phyloP scores from a whole-genome alignment of 2,113 vertebrate species.

The Onychostruthus taczanowskii region DNA sequence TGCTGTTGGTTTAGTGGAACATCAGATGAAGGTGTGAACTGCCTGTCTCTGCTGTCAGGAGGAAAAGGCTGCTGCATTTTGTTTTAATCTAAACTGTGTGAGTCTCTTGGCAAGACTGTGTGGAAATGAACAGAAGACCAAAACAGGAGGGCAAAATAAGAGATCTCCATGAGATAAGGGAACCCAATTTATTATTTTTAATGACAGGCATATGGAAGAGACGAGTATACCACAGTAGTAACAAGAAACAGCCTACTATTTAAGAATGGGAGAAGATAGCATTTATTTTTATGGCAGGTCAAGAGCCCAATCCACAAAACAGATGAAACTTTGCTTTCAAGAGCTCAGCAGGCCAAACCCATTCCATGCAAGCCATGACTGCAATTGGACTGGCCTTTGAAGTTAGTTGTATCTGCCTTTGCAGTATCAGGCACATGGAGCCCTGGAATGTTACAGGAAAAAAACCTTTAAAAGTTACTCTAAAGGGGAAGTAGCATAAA shows the following conservation, averaged over 20 bases:
- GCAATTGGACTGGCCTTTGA: constrained; percentile 15
- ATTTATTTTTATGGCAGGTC: constrained; percentile 53
- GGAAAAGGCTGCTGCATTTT: constrained; percentile 43
- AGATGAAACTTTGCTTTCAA: constrained; percentile 52
- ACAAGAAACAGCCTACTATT: constrained; percentile 47
- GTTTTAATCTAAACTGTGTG: constrained; percentile 52
- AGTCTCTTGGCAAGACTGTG: not conserved
- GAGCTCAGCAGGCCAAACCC: constrained; percentile 21
- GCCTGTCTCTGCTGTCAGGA: not conserved
- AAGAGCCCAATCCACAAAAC: constrained; percentile 11
- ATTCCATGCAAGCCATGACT: not conserved
- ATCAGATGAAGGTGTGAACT: constrained; percentile 25
- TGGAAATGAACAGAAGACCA: not conserved
- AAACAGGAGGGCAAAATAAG: constrained; percentile 4
- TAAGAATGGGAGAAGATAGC: constrained; percentile 44
- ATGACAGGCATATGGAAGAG: constrained; percentile 36
- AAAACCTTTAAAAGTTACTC: not conserved
- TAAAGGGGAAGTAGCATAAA: not conserved
- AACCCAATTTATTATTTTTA: constrained; percentile 51
- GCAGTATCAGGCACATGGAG: not conserved
- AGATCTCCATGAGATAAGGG: constrained; percentile 23
- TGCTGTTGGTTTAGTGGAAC: not conserved
- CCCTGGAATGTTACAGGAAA: not conserved
- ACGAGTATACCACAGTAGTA: not conserved
- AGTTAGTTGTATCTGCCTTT: not conserved